Evolutionary conservation across 2,797 vertebrate genomes (phyloP).

Genomic region (Neoniphon sammara): DNA sequence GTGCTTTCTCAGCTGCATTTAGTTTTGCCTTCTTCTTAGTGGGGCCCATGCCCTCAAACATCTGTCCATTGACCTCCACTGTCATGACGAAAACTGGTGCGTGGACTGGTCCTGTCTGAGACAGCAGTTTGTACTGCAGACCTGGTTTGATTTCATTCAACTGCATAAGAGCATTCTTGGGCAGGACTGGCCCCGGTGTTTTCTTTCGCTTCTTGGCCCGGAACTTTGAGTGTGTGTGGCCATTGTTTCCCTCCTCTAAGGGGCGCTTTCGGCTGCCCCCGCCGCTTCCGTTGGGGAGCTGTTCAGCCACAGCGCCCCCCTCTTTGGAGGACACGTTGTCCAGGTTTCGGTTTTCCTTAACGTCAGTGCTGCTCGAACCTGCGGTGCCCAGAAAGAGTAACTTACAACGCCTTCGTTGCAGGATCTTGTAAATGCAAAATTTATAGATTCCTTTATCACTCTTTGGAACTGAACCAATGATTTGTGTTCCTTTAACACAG

Average conservation of each 20-base stretch:
- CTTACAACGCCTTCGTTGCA: slow-evolving; percentile 99
- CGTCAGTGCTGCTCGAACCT: slow-evolving; percentile 98
- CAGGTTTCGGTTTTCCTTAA: slow-evolving; percentile 97
- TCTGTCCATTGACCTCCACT: slow-evolving; percentile 96
- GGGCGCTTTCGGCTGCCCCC: slow-evolving; percentile 90
- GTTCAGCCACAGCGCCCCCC: slow-evolving; percentile 85
- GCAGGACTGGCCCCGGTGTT: slow-evolving; percentile 92
- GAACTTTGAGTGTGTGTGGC: slow-evolving; percentile 90
- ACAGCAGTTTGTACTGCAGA: slow-evolving; percentile 94
- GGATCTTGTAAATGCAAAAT: slow-evolving; percentile 99
- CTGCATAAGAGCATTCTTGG: slow-evolving; percentile 98
- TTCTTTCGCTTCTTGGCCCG: slow-evolving; percentile 96
- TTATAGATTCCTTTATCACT: slow-evolving; percentile 99
- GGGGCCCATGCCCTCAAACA: slow-evolving; percentile 95
- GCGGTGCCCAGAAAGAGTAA: slow-evolving; percentile 99
- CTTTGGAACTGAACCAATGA: slow-evolving; percentile 98
- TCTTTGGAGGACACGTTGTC: slow-evolving; percentile 94
- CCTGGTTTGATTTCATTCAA: slow-evolving; percentile 97
- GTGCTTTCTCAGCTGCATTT: slow-evolving; percentile 93
- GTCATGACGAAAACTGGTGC: slow-evolving; percentile 97
- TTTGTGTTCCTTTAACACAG: slow-evolving; percentile 87
- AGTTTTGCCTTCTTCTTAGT: slow-evolving; percentile 99
- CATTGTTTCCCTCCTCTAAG: slow-evolving; percentile 95
- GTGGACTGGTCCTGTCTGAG: slow-evolving; percentile 95
- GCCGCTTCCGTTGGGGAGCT: slow-evolving; percentile 91